Evolutionary conservation across 1,140 invertebrate species (phyloP).

Genomic region (Drosophila pallidifrons): DNA sequence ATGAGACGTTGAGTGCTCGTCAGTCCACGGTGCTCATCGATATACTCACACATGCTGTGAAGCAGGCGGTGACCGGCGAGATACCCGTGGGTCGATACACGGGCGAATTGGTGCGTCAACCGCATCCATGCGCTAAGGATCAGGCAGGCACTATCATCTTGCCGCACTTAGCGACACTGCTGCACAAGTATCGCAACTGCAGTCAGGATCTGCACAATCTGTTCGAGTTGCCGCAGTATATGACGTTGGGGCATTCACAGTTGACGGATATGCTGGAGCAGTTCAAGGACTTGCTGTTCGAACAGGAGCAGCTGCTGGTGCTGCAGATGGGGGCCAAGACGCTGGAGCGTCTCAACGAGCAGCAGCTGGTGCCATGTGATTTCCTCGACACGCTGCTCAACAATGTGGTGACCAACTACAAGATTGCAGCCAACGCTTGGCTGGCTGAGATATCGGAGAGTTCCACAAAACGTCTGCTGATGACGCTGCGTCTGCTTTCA

Average conservation of each 20-base stretch:
- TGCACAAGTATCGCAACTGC: background rate
- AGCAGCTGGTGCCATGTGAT: background rate
- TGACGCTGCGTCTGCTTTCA: conserved; percentile 28
- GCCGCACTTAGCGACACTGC: conserved; percentile 11
- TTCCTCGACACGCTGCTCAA: conserved; percentile 29
- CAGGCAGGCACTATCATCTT: conserved; percentile 25
- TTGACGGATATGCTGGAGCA: conserved; percentile 17
- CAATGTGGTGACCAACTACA: conserved; percentile 46
- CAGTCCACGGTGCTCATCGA: conserved; percentile 50
- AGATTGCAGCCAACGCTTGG: conserved; percentile 20
- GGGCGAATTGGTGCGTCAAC: conserved; percentile 18
- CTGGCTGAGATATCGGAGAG: no score
- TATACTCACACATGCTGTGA: conserved; percentile 42
- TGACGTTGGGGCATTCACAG: background rate
- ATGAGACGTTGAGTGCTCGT: background rate
- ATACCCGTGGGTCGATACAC: conserved; percentile 61
- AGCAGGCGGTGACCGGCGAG: conserved; percentile 55
- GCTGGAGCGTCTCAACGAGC: conserved; percentile 19
- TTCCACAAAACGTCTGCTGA: conserved; percentile 1
- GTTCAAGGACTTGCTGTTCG: conserved; percentile 35
- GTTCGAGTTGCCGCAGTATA: conserved; percentile 43
- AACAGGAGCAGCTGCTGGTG: background rate
- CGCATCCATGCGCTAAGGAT: conserved; percentile 2
- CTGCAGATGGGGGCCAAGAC: conserved; percentile 38
- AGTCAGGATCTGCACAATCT: conserved; percentile 36